A percentile compares a stretch with the other conserved stretches of the same genome.
Evolutionary conservation across 2,113 vertebrate species (phyloP).

Genomic region (Tor tambroides): DNA sequence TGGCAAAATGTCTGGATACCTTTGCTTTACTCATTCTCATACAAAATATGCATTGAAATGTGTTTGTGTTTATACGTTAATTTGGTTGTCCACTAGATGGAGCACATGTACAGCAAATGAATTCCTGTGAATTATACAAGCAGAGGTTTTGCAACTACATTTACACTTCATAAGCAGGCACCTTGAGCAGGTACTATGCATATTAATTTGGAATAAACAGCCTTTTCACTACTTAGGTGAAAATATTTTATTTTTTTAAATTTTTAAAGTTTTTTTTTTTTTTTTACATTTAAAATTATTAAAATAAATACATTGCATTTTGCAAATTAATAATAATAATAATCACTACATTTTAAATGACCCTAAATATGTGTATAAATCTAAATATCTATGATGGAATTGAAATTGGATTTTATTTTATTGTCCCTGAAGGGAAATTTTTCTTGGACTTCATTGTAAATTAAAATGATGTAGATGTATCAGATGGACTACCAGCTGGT

Average conservation of each 20-base stretch:
- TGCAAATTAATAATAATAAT: background rate
- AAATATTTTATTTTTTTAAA: no score
- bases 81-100: slow-evolving; percentile 1
- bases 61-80: background rate
- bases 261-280: background rate
- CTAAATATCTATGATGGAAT: background rate
- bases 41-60: background rate
- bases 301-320: background rate
- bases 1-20: slow-evolving; percentile 73
- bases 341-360: background rate
- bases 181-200: background rate
- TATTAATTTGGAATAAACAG: background rate
- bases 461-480: no score
- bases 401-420: no score
- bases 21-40: slow-evolving; percentile 41
- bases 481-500: no score
- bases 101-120: background rate
- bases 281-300: background rate
- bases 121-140: background rate
- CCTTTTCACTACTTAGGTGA: no score
- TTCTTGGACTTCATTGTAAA: no score
- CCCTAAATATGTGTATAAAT: no score
- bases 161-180: background rate
- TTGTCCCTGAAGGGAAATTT: no score
- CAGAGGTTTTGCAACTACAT: background rate